Base-by-base conservation (phyloP, 2,888 invertebrate species). In the Cepaea hortensis region DNA sequence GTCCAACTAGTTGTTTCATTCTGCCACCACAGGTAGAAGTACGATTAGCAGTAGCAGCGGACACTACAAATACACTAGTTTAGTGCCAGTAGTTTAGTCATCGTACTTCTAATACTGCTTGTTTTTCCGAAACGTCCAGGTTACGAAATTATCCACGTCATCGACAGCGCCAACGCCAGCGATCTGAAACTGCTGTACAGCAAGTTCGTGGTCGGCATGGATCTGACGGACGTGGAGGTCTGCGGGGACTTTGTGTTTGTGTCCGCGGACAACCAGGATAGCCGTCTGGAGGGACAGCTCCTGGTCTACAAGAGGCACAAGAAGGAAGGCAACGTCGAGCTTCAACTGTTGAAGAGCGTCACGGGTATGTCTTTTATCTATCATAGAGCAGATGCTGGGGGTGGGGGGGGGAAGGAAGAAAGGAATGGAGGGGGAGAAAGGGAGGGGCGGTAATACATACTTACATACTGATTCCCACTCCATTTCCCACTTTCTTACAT, bases 221-320 rank as follows among this genome's bases (percentile, higher is more conserved):
- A 91, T 77, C 81, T 91, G 35, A 93, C 92, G 3, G 92, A 92
- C 81, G 90, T 93, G 11, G 91, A 90, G 81, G 87, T 90, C 9
- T 92, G 93, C 85, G 91, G 91, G 0, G 89, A 85, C 11, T 83
- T 90, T 79, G 89, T 92, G 46, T 90, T 91, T 81, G 88, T 91
- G 18, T 86, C 91, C 9, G 86, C 89, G 46, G 88, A 91, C 85
- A 90, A 92, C 85, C 11, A 73, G 18, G 76, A 81, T 1, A 80
- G 85, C 11, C 61, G 81, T 9, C 89, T 88, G 70, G 50, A 89
- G 3, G 91, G 91, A 0, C 88, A 82, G 77, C 87, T 92, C 3
- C 70, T 87, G 18, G 88, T 91, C 3, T 92, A 90, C 87, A 84
- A 75, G 23, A 82, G 50, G 9, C 91, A 88, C 87, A 82, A 87